Percentiles rank a stretch among this genome's conserved stretches.
Conservation (phyloP, 2,113 vertebrate genomes). For the Oncorhynchus kisutch region DNA sequence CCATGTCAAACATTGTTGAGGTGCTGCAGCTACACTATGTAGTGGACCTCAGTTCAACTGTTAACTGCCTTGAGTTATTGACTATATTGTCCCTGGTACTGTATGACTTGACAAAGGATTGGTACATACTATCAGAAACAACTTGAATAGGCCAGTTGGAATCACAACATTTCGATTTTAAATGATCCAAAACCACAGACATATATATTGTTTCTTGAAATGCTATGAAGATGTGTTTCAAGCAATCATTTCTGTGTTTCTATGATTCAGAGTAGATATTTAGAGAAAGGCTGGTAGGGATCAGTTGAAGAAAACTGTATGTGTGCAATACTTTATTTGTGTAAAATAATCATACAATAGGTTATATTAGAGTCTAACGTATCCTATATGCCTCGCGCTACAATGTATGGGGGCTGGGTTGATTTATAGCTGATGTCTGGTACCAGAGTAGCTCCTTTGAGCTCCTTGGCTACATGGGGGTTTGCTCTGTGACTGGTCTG, state of each 20-base stretch:
- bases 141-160: not conserved
- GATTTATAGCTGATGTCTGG: no score
- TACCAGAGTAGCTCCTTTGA: not conserved
- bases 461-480: slow-evolving; percentile 33
- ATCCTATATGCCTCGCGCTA: not conserved
- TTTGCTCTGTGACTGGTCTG: slow-evolving; percentile 30
- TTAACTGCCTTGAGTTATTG: not conserved
- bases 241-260: no score
- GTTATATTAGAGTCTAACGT: not conserved
- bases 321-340: not conserved
- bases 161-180: not conserved
- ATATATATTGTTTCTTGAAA: no score
- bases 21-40: not conserved
- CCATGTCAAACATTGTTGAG: not conserved
- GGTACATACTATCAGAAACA: not conserved
- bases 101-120: not conserved
- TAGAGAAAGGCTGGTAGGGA: no score
- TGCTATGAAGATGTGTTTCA: no score
- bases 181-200: not conserved
- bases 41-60: not conserved
- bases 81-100: not conserved
- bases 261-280: not conserved
- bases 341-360: not conserved
- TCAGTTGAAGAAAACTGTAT: not conserved
- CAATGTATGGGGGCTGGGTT: not conserved